phyloP scores from a whole-genome alignment of 2,113 vertebrate genomes.

The Melozone crissalis region DNA sequence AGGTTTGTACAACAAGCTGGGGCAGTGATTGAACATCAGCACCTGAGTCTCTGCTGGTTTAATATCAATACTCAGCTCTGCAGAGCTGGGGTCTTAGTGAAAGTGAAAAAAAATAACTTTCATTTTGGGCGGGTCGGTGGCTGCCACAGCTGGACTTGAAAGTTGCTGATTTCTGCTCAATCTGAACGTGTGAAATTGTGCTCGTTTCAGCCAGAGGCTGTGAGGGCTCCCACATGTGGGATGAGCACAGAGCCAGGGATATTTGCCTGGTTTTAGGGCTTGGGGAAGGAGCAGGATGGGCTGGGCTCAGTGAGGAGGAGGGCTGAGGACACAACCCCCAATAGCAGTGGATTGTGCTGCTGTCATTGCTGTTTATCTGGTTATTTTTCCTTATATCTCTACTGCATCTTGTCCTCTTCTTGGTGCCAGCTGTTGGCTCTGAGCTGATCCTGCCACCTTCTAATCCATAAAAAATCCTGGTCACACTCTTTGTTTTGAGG shows the following conservation, averaged over 20 bases:
- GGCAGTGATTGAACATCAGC: not conserved
- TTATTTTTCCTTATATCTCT: not conserved
- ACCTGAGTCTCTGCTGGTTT: not conserved
- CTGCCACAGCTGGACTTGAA: not conserved
- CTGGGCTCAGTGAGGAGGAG: not conserved
- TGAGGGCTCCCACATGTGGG: not conserved
- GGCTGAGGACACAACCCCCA: fast-evolving
- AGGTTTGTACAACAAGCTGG: not conserved
- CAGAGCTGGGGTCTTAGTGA: not conserved
- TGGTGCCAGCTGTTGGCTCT: not conserved
- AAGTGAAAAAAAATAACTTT: not conserved
- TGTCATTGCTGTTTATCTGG: not conserved
- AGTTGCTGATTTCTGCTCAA: not conserved
- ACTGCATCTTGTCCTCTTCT: fast-evolving
- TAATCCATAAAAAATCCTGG: not conserved
- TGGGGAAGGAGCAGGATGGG: not conserved
- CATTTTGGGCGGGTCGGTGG: fast-evolving
- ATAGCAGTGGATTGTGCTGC: not conserved
- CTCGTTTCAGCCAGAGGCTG: not conserved
- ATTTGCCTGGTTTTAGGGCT: not conserved
- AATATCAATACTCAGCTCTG: not conserved
- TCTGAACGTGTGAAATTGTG: not conserved
- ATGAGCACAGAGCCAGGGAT: not conserved
- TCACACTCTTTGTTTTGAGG: not conserved
- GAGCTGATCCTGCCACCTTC: not conserved